Conservation (phyloP, 1,140 invertebrate species). For the Calephelis virginiensis region DNA sequence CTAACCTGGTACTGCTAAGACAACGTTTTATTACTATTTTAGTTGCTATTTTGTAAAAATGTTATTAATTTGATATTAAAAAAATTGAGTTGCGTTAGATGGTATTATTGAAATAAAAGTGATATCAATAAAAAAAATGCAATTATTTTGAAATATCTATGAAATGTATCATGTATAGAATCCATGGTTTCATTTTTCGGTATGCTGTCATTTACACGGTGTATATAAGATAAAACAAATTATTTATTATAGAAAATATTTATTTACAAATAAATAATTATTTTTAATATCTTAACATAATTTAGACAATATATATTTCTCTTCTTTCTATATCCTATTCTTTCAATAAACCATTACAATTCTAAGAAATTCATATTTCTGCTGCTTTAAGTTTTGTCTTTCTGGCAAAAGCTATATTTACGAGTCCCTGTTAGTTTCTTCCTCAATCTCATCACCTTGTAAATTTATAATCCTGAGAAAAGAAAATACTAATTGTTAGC, state of each 20-base stretch:
- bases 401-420: conserved; percentile 1
- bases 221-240: not conserved
- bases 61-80: too few species aligned
- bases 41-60: too few species aligned
- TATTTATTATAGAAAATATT: not conserved
- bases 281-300: not conserved
- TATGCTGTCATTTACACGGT: too few species aligned
- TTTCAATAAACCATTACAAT: not conserved
- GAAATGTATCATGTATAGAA: too few species aligned
- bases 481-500: not conserved
- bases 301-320: not conserved
- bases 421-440: not conserved
- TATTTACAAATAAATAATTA: conserved; percentile 6
- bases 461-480: conserved; percentile 18
- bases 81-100: too few species aligned
- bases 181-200: too few species aligned
- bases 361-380: not conserved
- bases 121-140: too few species aligned
- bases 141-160: too few species aligned
- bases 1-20: too few species aligned
- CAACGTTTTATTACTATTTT: too few species aligned
- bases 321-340: not conserved
- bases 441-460: not conserved
- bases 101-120: too few species aligned
- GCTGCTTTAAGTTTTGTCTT: not conserved